A percentile compares a stretch with the other conserved stretches of the same genome.
These are phyloP conservation scores for Drosophila atripex DNA, from an alignment of 2,888 invertebrate genomes.

Conservation along the genomic window DNA sequence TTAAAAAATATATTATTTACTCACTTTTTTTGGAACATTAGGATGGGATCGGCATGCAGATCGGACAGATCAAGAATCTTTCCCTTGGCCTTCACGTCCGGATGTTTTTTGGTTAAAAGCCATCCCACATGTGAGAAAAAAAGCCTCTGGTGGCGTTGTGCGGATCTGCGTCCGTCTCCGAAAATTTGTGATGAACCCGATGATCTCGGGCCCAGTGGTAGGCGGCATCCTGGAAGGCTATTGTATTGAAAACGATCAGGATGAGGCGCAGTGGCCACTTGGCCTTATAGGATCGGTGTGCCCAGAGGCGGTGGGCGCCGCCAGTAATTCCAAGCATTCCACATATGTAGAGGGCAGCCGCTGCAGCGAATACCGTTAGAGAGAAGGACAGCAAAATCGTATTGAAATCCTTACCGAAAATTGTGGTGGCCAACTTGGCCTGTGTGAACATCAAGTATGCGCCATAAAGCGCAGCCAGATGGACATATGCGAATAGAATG, in stretches of 20 bases:
- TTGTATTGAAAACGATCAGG: constrained; percentile 92
- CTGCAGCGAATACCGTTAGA: constrained; percentile 84
- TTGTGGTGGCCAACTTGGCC: constrained; percentile 89
- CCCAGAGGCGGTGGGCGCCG: constrained; percentile 98
- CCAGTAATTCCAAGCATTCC: constrained; percentile 96
- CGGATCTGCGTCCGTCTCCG: constrained; percentile 96
- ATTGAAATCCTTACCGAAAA: constrained; percentile 87
- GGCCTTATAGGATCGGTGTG: constrained; percentile 98
- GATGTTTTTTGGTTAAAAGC: constrained; percentile 95
- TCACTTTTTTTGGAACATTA: constrained; percentile 95
- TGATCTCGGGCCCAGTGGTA: constrained; percentile 92
- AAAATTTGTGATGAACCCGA: constrained; percentile 95
- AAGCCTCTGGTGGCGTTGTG: constrained; percentile 96
- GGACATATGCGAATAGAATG: constrained; percentile 89
- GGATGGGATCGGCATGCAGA: constrained; percentile 91
- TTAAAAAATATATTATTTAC: constrained; percentile 70
- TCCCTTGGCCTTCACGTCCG: constrained; percentile 94
- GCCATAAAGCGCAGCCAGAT: constrained; percentile 90
- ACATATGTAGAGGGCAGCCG: constrained; percentile 88
- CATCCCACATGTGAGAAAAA: constrained; percentile 98
- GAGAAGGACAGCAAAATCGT: constrained; percentile 4
- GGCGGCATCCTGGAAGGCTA: constrained; percentile 94
- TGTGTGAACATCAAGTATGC: constrained; percentile 89
- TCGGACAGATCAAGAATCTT: constrained; percentile 93
- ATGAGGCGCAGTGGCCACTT: constrained; percentile 93